These are phyloP conservation scores for Salmo trutta DNA, from an alignment of 2,797 vertebrate genomes.

Conservation along the genomic window DNA sequence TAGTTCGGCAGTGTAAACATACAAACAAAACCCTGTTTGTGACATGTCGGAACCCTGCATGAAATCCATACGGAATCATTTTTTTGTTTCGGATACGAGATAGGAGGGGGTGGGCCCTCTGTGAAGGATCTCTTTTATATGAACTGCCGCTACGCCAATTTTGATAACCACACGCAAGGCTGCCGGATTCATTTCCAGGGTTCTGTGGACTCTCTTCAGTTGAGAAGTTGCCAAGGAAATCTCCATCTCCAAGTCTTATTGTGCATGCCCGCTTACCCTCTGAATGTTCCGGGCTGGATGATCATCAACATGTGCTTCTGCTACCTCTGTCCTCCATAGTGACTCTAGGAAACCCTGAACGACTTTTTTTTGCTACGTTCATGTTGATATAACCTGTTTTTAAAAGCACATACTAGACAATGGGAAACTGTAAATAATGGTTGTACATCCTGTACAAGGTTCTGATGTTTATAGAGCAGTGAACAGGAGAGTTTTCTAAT, in stretches of 20 bases:
- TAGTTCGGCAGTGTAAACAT: not conserved
- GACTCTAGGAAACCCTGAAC: not conserved
- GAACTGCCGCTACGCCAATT: not conserved
- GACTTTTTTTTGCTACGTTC: too few relatives aligned
- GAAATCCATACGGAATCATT: not conserved
- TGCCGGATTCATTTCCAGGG: constrained; percentile 39
- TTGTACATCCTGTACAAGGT: not conserved
- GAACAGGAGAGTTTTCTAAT: too few relatives aligned
- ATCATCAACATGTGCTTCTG: too few relatives aligned
- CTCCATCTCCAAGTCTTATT: constrained; percentile 49
- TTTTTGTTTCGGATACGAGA: not conserved
- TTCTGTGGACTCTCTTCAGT: constrained; percentile 50
- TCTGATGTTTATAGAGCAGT: not conserved
- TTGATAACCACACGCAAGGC: not conserved
- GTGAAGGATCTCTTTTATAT: not conserved
- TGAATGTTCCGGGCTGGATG: not conserved
- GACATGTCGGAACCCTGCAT: not conserved
- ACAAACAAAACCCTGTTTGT: not conserved
- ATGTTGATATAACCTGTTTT: not conserved
- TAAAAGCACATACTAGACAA: not conserved
- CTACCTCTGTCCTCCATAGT: not conserved
- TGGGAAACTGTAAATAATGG: not conserved
- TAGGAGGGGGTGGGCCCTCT: not conserved
- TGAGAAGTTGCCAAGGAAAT: constrained; percentile 66
- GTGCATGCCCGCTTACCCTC: constrained; percentile 45